Percentiles rank a stretch among this genome's conserved stretches.
Evolutionary conservation across 2,888 invertebrate genomes (phyloP).

Genomic region (Oithona nana): DNA sequence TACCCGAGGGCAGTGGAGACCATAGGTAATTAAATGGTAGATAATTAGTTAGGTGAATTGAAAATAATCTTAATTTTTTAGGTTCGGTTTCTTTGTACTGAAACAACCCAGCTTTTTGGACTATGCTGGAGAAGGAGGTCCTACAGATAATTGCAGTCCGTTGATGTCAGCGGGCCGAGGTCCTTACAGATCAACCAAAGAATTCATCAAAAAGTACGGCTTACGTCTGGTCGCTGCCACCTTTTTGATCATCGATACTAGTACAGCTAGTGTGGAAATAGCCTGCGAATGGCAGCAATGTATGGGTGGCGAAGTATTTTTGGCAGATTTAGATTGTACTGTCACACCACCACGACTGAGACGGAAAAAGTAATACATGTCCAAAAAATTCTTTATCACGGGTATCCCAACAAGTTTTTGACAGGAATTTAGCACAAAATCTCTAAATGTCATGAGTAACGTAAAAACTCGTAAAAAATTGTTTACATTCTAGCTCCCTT

Average conservation of each 20-base stretch:
- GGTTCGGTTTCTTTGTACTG: conserved; percentile 10
- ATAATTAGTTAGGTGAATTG: background rate
- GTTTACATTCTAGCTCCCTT: too few species aligned
- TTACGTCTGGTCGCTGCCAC: conserved; percentile 1
- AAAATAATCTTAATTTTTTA: background rate
- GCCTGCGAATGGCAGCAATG: conserved; percentile 12
- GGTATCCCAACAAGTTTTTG: too few species aligned
- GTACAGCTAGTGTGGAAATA: conserved; percentile 4
- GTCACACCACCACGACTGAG: background rate
- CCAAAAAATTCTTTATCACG: background rate
- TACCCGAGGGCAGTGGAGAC: conserved; percentile 10
- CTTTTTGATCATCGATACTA: conserved; percentile 3
- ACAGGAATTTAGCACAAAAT: too few species aligned
- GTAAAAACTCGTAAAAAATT: too few species aligned
- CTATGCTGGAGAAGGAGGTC: conserved; percentile 6
- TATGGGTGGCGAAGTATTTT: conserved; percentile 6
- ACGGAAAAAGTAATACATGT: background rate
- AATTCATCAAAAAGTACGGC: conserved; percentile 12
- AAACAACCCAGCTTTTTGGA: conserved; percentile 1
- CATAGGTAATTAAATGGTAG: conserved; percentile 6
- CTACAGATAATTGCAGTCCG: conserved; percentile 12
- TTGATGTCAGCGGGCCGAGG: conserved; percentile 5
- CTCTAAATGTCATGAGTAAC: too few species aligned
- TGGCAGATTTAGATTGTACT: background rate
- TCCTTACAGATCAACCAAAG: conserved; percentile 3